Conservation (phyloP, 2,888 invertebrate genomes). For the Stenodema calcarata region DNA sequence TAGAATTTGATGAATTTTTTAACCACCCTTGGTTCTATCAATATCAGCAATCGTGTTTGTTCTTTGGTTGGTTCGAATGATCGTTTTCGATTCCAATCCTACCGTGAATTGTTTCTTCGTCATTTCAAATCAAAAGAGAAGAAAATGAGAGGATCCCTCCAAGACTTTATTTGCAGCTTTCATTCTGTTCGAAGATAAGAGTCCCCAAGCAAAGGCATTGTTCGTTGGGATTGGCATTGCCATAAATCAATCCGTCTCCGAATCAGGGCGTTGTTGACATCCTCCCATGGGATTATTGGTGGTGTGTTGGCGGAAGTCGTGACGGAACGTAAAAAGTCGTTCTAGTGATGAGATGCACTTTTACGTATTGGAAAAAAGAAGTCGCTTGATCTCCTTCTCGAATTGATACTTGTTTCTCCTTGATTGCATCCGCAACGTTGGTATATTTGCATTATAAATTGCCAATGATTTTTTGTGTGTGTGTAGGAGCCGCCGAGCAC, state of each 20-base stretch:
- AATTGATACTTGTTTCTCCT: too few species aligned
- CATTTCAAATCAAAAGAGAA: background rate
- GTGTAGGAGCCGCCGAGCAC: too few species aligned
- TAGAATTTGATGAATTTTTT: too few species aligned
- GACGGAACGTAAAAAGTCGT: background rate
- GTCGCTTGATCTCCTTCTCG: too few species aligned
- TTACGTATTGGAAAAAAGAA: too few species aligned
- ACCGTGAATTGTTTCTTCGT: background rate
- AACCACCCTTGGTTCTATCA: too few species aligned
- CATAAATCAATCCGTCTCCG: background rate
- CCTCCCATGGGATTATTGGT: background rate
- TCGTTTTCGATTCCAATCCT: background rate
- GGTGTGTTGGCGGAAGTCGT: background rate
- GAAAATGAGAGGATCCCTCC: background rate
- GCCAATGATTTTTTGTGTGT: too few species aligned
- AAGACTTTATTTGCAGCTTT: background rate
- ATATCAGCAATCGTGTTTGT: background rate
- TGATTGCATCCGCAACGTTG: too few species aligned
- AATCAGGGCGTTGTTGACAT: background rate
- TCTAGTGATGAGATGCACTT: background rate
- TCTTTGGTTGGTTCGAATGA: background rate
- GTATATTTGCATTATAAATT: too few species aligned
- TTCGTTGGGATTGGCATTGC: background rate
- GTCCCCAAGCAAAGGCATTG: background rate
- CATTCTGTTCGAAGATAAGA: background rate